These are phyloP conservation scores for Strigamia maritima DNA, from an alignment of 2,888 invertebrate genomes.

Conservation along the genomic window DNA sequence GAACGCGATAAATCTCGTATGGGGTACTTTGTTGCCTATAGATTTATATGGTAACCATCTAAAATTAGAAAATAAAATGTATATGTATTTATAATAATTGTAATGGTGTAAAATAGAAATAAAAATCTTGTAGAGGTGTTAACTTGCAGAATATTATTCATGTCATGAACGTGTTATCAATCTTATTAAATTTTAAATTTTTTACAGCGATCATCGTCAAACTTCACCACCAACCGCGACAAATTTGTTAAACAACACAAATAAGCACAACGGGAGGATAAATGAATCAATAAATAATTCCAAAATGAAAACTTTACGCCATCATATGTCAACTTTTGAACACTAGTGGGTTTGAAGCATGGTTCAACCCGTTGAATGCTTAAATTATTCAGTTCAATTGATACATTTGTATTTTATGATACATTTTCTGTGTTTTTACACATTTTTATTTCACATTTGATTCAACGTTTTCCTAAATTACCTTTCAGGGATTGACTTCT, in stretches of 20 bases:
- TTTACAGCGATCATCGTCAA: slow-evolving; percentile 10
- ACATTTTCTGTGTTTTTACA: not conserved
- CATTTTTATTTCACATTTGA: not conserved
- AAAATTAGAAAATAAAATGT: too few species aligned
- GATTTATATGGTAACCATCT: not conserved
- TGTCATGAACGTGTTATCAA: not conserved
- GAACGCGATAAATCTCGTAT: not conserved
- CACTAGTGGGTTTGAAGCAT: not conserved
- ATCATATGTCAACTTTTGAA: not conserved
- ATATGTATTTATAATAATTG: too few species aligned
- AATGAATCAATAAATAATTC: slow-evolving; percentile 5
- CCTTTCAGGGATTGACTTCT: not conserved
- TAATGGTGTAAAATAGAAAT: too few species aligned
- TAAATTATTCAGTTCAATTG: not conserved
- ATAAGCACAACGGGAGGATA: slow-evolving; percentile 2
- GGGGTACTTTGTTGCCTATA: not conserved
- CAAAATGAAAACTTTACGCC: slow-evolving; percentile 10
- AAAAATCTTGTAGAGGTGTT: not conserved
- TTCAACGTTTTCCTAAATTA: not conserved
- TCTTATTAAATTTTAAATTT: slow-evolving; percentile 4
- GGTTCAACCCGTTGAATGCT: not conserved
- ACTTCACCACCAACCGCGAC: not conserved
- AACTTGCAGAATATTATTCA: not conserved
- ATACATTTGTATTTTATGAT: not conserved
- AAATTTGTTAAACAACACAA: slow-evolving; percentile 10